A percentile compares a stretch with the other conserved stretches of the same genome.
Conservation (phyloP, 2,888 invertebrate species). For the Mythimna loreyi region DNA sequence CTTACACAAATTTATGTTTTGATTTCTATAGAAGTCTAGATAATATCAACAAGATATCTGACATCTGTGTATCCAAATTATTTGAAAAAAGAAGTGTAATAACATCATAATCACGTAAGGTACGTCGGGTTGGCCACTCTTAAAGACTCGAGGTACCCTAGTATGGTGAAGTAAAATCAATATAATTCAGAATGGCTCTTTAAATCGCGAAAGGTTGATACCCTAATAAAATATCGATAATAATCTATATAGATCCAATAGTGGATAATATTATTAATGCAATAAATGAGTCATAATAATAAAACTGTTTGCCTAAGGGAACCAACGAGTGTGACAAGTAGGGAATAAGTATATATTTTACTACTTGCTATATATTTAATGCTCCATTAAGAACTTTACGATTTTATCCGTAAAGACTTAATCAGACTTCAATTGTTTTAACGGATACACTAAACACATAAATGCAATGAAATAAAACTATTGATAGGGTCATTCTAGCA, state of each 20-base stretch:
- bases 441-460: constrained; percentile 15
- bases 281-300: constrained; percentile 63
- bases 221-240: constrained; percentile 60
- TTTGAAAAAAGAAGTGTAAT: too few species aligned
- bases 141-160: constrained; percentile 5
- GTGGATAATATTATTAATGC: constrained; percentile 64
- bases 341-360: constrained; percentile 58
- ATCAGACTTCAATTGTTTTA: constrained; percentile 56
- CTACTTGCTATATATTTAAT: constrained; percentile 59
- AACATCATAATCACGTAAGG: too few species aligned
- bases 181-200: constrained; percentile 39
- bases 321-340: constrained; percentile 55
- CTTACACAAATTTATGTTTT: too few species aligned
- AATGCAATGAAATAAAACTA: constrained; percentile 27
- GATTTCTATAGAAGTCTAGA: too few species aligned
- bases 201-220: constrained; percentile 42
- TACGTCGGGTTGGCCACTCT: too few species aligned
- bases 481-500: neutral
- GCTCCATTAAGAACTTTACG: constrained; percentile 60
- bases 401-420: constrained; percentile 52
- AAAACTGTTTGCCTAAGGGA: constrained; percentile 63
- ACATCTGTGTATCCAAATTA: too few species aligned
- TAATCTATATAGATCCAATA: constrained; percentile 61
- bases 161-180: constrained; percentile 31
- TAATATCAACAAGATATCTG: too few species aligned